Evolutionary conservation across 2,113 vertebrate species (phyloP), one percentile per base, ranked within the genome.

Genomic region (Aldabrachelys gigantea): DNA sequence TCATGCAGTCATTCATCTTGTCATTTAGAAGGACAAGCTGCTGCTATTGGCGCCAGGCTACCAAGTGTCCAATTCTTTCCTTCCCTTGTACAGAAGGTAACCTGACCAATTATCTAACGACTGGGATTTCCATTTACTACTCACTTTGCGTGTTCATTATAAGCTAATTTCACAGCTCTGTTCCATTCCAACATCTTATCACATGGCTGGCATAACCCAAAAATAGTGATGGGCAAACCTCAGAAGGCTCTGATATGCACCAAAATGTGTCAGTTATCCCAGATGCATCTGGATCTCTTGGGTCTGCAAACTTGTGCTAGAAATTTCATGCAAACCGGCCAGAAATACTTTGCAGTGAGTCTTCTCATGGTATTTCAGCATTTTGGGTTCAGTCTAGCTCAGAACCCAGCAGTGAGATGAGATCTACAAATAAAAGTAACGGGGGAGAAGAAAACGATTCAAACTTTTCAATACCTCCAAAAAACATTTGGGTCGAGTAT

Each of bases 401-500:
- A 0, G 89, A 38, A 89, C 85, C 41, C 90, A 93, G 91, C 79
- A 90, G 76, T 52, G 19, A 72, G 91, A 80, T 92, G 47, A 82
- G 65, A 80, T 0, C 0, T 84, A 80, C 90, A 25, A 76, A 38
- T 72, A 89, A 94, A 95, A 95, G 44, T 49, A 81, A 56, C 5
- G 57, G 5, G 57, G 57, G 27, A 31, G 12, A 31, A 72, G 19
- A 35, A n/a, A 72, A 72, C 10, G 31, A 72, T 72, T 17, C 17
- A n/a, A 38, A 72, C n/a, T 72, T 72, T 72, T 38, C 17, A 19
- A 10, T 72, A 72, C n/a, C 29, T 72, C 21, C 14, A 50, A 22
- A 80, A 80, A 11, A 80, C 19, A 53, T 52, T 49, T 84, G 62
- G 76, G 35, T 29, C 0, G 0, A 44, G n/a, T 35, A 0, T 0